A percentile compares a stretch with the other conserved stretches of the same genome.
phyloP scores from a whole-genome alignment of 1,140 invertebrate genomes.

The Arion vulgaris region DNA sequence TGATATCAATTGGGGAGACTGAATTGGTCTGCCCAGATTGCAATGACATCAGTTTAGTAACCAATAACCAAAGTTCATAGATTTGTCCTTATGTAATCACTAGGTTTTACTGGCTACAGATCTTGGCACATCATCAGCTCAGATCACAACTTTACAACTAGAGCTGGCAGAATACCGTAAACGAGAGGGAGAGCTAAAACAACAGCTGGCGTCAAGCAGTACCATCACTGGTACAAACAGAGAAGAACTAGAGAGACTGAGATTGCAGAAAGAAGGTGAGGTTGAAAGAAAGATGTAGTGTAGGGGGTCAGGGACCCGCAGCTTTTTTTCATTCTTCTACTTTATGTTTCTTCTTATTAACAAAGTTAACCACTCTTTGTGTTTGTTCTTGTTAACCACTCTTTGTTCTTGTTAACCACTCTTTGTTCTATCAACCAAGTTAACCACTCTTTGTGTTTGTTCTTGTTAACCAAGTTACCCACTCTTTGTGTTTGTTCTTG shows the following conservation, averaged over 20 bases:
- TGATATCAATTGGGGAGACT: too few relatives aligned
- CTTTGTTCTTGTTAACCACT: too few relatives aligned
- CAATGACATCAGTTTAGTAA: too few relatives aligned
- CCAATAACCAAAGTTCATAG: too few relatives aligned
- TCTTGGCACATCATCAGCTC: conserved; percentile 59
- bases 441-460: too few relatives aligned
- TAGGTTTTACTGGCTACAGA: conserved; percentile 67
- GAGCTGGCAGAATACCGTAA: conserved; percentile 61
- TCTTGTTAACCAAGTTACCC: too few relatives aligned
- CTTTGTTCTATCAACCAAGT: too few relatives aligned
- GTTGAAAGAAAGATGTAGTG: background rate
- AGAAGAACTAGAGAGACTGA: conserved; percentile 61
- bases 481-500: too few relatives aligned
- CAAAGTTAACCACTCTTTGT: too few relatives aligned
- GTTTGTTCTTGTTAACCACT: too few relatives aligned
- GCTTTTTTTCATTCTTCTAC: background rate
- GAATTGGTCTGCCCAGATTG: too few relatives aligned
- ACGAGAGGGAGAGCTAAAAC: conserved; percentile 61
- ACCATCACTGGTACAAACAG: conserved; percentile 45
- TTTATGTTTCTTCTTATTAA: background rate
- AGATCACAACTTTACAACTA: conserved; percentile 64
- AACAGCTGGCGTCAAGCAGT: conserved; percentile 54
- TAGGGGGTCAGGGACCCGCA: too few relatives aligned
- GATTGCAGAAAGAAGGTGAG: conserved; percentile 61
- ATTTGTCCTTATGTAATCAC: background rate